Evolutionary conservation across 2,888 invertebrate species (phyloP), one percentile per base, ranked within the genome.

Genomic region (Trichopria drosophilae): DNA sequence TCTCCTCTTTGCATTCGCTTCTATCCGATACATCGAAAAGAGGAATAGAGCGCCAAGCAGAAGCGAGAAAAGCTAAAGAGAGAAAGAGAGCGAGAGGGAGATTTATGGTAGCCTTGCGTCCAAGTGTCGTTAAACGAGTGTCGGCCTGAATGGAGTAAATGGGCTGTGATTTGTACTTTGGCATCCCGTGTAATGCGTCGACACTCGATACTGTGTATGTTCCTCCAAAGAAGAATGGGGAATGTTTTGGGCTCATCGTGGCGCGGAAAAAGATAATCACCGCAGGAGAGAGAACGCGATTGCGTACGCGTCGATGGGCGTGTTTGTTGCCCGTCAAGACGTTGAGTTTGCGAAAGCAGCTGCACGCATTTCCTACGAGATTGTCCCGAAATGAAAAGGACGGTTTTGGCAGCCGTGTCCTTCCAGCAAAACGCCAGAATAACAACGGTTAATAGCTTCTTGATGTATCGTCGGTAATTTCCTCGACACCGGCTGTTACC

Each of bases 101-200:
- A 72, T 72, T 72, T 72, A 72, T 66, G 66, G 56, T 37, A 60
- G 54, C 45, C 57, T 61, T 51, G 57, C 62, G 63, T 65, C 63
- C 61, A 58, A 65, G 62, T 64, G 63, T 66, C 67, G 67, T 67
- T 70, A 68, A 69, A 71, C 66, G 68, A 68, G 67, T 66, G 61
- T 63, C 50, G 58, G 29, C 45, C 43, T 70, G 62, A 72, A 72
- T 73, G 65, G 70, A 66, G 65, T 62, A 72, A 73, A 73, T 72
- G 71, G 71, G 53, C 71, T 64, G 69, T 73, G 71, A 73, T 72
- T 72, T 73, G 71, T 72, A 71, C 68, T 62, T 66, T 60, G 67
- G 63, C 65, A 58, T 60, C 58, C 63, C 59, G 57, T 57, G 64
- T 62, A 63, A 67, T 65, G 65, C 59, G 60, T 54, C 62, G 60